Evolutionary conservation across 2,113 vertebrate species (phyloP).

Genomic region (Hemichromis elongatus): DNA sequence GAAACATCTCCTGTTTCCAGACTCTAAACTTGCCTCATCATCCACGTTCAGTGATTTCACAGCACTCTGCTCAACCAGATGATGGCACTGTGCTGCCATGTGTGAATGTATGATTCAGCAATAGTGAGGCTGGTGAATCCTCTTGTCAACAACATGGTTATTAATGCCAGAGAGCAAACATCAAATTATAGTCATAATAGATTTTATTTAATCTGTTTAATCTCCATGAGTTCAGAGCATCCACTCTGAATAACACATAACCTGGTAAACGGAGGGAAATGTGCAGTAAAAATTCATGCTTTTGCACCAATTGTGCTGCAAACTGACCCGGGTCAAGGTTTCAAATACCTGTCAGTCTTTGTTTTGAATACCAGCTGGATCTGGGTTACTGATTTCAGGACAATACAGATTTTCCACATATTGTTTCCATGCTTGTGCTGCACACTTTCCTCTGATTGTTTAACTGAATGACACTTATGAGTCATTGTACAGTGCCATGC

Average conservation of each 20-base stretch:
- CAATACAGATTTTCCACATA: background rate
- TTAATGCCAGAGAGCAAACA: constrained; percentile 4
- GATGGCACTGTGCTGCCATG: constrained; percentile 57
- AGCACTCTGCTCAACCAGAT: constrained; percentile 7
- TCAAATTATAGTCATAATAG: constrained; percentile 9
- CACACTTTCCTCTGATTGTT: background rate
- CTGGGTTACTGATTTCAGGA: background rate
- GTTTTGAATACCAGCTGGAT: background rate
- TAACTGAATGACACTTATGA: background rate
- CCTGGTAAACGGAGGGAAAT: background rate
- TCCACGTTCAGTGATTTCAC: background rate
- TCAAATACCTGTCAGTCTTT: background rate
- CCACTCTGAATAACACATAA: background rate
- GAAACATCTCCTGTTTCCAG: background rate
- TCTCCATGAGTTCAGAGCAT: background rate
- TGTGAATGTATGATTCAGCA: background rate
- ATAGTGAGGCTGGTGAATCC: background rate
- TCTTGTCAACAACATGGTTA: background rate
- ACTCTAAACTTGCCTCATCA: background rate
- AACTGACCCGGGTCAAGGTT: background rate
- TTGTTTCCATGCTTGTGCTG: accelerated
- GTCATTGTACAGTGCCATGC: background rate
- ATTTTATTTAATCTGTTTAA: constrained; percentile 29
- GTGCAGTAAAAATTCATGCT: background rate
- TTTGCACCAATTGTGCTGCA: background rate